phyloP scores from a whole-genome alignment of 2,888 invertebrate genomes.

The Drosophila meridionalis region DNA sequence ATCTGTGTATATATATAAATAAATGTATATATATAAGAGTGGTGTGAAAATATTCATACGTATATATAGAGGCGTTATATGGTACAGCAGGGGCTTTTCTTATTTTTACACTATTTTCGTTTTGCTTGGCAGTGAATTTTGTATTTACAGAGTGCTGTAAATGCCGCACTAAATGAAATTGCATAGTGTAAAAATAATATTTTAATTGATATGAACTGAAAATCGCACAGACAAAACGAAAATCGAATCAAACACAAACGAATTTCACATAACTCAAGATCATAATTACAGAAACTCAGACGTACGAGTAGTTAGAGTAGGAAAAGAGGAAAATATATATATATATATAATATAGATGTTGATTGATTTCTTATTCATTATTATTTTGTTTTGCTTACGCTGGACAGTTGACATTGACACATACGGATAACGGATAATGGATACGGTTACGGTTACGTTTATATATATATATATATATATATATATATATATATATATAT shows the following conservation, averaged over 20 bases:
- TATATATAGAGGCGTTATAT: constrained; percentile 35
- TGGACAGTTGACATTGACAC: constrained; percentile 72
- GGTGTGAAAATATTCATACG: constrained; percentile 1
- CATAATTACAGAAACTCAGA: constrained; percentile 6
- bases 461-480: constrained; percentile 5
- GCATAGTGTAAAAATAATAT: constrained; percentile 76
- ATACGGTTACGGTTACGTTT: constrained; percentile 30
- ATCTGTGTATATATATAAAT: constrained; percentile 9
- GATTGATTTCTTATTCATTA: constrained; percentile 9
- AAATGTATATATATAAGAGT: not conserved
- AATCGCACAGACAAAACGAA: constrained; percentile 9
- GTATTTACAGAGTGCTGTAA: constrained; percentile 69
- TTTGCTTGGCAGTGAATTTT: constrained; percentile 53
- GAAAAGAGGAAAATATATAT: constrained; percentile 11
- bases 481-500: constrained; percentile 16
- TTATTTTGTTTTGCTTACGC: constrained; percentile 44
- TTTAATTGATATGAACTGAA: constrained; percentile 30
- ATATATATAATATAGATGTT: not conserved
- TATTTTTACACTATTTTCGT: constrained; percentile 64
- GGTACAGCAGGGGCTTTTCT: constrained; percentile 41
- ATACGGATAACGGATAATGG: constrained; percentile 43
- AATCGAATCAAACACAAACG: constrained; percentile 25
- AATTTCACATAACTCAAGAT: constrained; percentile 26
- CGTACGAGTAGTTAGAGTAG: constrained; percentile 17
- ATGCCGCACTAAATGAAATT: constrained; percentile 48